Evolutionary conservation across 64 coral and sea anemone genomes (phyloP).

Genomic region (Dendrophyllia cribrosa): DNA sequence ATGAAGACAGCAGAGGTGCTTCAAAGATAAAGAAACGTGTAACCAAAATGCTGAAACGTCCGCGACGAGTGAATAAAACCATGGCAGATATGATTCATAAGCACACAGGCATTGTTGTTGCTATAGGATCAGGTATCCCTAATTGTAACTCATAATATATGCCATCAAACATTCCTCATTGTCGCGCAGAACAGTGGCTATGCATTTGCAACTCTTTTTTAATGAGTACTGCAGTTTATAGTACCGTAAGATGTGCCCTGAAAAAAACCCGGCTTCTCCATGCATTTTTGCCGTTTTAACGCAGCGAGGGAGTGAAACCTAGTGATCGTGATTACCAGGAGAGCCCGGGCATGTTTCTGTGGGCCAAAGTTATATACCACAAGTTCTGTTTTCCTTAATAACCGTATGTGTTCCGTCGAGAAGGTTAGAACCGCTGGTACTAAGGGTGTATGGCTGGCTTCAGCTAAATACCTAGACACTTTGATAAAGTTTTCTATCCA

Average conservation of each 20-base stretch:
- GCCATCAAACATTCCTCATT: not conserved
- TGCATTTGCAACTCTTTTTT: too few species aligned
- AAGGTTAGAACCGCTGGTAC: too few species aligned
- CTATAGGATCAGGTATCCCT: conserved; percentile 38
- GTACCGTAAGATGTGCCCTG: not conserved
- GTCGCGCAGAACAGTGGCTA: not conserved
- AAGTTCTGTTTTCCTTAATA: too few species aligned
- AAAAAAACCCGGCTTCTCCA: not conserved
- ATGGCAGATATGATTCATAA: conserved; percentile 15
- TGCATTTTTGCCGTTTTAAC: too few species aligned
- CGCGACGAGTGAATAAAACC: not conserved
- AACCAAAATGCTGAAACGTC: not conserved
- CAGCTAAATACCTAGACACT: too few species aligned
- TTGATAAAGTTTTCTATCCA: too few species aligned
- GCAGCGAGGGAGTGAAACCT: too few species aligned
- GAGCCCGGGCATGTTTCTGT: too few species aligned
- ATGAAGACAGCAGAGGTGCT: conserved; percentile 3
- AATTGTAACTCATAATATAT: not conserved
- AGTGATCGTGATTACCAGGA: too few species aligned
- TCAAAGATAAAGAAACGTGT: not conserved
- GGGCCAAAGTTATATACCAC: too few species aligned
- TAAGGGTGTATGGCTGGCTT: too few species aligned
- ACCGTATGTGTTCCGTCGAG: too few species aligned
- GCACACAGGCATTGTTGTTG: conserved; percentile 28
- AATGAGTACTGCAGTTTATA: conserved; percentile 5